Evolutionary conservation across 2,113 vertebrate genomes (phyloP), one percentile per base, ranked within the genome.

Genomic region (Scatophagus argus): DNA sequence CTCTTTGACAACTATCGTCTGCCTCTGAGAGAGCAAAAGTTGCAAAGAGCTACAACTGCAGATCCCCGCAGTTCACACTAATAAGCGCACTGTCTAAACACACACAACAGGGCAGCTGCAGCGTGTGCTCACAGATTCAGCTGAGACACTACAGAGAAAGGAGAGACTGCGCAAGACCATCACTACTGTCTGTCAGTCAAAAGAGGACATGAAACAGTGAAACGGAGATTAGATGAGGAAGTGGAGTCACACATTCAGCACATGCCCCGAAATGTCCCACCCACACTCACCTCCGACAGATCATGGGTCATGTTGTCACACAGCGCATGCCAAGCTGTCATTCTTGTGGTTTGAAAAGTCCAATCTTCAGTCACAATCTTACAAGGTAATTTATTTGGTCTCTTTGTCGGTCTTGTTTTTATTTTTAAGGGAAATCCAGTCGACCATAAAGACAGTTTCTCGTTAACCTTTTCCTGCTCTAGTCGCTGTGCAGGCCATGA

Each of bases 241-340:
- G 89, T 93, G 73, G 77, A 90, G 89, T 92, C 92, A 93, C 77
- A 88, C 88, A 89, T 81, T 87, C 82, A 89, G 89, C 92, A 91
- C 89, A 94, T 92, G 91, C 56, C 62, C 79, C n/a, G 43, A 83
- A 84, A 71, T 0, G 61, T 69, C 86, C 90, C 89, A 77, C 89
- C 86, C 82, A 88, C 90, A 62, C 80, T 87, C 89, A 87, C 88
- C 84, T 87, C 82, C 68, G 79, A 77, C 41, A 52, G 55, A 92
- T 92, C 91, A 92, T 91, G 93, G 87, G 91, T 90, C 89, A 67
- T 70, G 74, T 67, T 84, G 87, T 90, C 91, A 92, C 52, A 65
- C 3, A 84, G 79, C 88, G 88, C 88, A 92, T 81, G 88, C 47
- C 55, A 61, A 10, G 43, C 16, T 41, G 83, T 87, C 67, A 83